Base-by-base conservation (phyloP, 2,113 vertebrate genomes). In the Nesogale talazaci region DNA sequence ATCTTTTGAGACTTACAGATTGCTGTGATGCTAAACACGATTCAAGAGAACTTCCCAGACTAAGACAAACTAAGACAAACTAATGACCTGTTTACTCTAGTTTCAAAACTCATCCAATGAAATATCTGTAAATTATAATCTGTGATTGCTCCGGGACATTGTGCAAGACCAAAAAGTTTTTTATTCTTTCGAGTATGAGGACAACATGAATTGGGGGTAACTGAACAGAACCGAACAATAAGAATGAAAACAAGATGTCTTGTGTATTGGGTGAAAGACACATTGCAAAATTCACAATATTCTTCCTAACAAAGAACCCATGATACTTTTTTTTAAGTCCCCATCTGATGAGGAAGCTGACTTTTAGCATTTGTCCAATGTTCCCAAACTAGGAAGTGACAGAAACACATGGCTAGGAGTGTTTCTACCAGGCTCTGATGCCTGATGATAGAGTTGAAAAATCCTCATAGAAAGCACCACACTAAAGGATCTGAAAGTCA, bases 281-380 rank as follows among this genome's bases (percentile, higher is more conserved):
- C 1, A 63, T 75, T 42, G 70, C 5, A 82, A 36, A 65, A 57
- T 85, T 89, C 1, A 75, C 0, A 74, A 36, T 95, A 70, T 69
- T 69, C 84, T 83, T 93, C 57, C n/a, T 92, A 75, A 83, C 1
- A 67, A 81, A 2, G 86, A 38, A 40, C 25, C 56, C 34, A 36
- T 3, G 85, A 89, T 65, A 17, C 16, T 9, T 38, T 76, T 88
- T n/a, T 85, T 85, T 75, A 8, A 87, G 76, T 76, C 3, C 2
- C 84, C 31, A 63, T 63, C 82, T 94, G 90, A 52, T 1, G 25
- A 31, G 31, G 59, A 86, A 85, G 93, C 12, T 65, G 23, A 86
- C 15, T 11, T 61, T 83, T 78, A 78, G 20, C 76, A 75, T 74
- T 88, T 93, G 34, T 83, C 38, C 61, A 92, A 79, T 36, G 20